These are phyloP conservation scores for Malurus melanocephalus DNA, from an alignment of 2,113 vertebrate species.

Conservation along the genomic window DNA sequence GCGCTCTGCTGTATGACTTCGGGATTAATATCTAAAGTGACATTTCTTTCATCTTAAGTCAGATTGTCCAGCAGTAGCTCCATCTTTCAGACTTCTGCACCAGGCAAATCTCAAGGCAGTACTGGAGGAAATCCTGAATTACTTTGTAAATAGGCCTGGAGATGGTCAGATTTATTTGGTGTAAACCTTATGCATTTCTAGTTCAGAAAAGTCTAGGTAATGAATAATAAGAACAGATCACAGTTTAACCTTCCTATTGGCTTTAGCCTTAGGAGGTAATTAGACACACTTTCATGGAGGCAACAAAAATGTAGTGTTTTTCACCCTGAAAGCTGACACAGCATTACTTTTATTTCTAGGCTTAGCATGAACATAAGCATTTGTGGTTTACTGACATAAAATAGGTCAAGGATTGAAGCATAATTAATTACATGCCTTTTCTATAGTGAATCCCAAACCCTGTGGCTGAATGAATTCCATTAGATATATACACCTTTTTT, in stretches of 20 bases:
- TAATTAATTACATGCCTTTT: slow-evolving; percentile 46
- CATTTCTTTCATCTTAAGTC: not conserved
- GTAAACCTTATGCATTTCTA: not conserved
- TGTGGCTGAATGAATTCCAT: not conserved
- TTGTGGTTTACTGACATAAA: slow-evolving; percentile 46
- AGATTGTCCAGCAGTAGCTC: not conserved
- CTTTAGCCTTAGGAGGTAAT: slow-evolving; percentile 24
- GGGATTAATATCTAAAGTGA: not conserved
- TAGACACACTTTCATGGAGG: not conserved
- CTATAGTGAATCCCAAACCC: not conserved
- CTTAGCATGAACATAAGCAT: slow-evolving; percentile 4
- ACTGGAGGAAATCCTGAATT: not conserved
- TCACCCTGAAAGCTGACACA: slow-evolving; percentile 25
- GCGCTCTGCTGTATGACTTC: not conserved
- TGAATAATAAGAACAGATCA: not conserved
- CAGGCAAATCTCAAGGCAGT: not conserved
- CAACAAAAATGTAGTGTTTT: not conserved
- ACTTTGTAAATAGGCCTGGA: not conserved
- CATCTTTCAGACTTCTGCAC: not conserved
- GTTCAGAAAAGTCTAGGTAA: not conserved
- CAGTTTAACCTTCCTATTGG: slow-evolving; percentile 9
- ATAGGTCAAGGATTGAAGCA: slow-evolving; percentile 36
- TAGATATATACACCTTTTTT: not conserved
- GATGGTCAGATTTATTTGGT: not conserved
- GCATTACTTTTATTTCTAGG: slow-evolving; percentile 36